A percentile compares a stretch with the other conserved stretches of the same genome.
Evolutionary conservation across 2,797 vertebrate species (phyloP).

Genomic region (Dromococcyx pavoninus): DNA sequence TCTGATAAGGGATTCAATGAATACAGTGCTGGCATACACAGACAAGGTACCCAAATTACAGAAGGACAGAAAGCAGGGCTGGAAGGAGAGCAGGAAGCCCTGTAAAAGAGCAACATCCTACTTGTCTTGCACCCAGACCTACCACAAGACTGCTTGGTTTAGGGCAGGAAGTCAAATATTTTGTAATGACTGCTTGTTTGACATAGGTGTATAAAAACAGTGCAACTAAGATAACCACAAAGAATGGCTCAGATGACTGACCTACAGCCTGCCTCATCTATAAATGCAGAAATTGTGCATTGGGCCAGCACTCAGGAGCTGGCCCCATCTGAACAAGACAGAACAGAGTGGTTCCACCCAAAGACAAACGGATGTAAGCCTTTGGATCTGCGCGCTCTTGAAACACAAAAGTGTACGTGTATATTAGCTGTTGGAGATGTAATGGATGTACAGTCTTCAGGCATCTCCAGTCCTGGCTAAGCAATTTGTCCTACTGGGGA

Average conservation of each 20-base stretch:
- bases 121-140: not conserved
- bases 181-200: not conserved
- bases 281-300: fast-evolving
- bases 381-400: not conserved
- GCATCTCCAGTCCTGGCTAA: not conserved
- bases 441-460: not conserved
- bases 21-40: not conserved
- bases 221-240: not conserved
- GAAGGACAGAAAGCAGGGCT: not conserved
- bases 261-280: not conserved
- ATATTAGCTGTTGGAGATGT: not conserved
- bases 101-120: not conserved
- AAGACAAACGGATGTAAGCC: not conserved
- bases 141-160: not conserved
- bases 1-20: not conserved
- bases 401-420: not conserved
- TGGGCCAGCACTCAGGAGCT: not conserved
- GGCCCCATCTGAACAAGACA: not conserved
- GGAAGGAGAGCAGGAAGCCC: not conserved
- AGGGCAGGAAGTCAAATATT: not conserved
- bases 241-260: not conserved
- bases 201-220: not conserved
- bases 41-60: fast-evolving
- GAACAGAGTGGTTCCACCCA: not conserved
- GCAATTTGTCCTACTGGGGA: not conserved